A percentile compares a stretch with the other conserved stretches of the same genome.
These are phyloP conservation scores for Elmis aenea DNA, from an alignment of 2,888 invertebrate species.

Conservation along the genomic window DNA sequence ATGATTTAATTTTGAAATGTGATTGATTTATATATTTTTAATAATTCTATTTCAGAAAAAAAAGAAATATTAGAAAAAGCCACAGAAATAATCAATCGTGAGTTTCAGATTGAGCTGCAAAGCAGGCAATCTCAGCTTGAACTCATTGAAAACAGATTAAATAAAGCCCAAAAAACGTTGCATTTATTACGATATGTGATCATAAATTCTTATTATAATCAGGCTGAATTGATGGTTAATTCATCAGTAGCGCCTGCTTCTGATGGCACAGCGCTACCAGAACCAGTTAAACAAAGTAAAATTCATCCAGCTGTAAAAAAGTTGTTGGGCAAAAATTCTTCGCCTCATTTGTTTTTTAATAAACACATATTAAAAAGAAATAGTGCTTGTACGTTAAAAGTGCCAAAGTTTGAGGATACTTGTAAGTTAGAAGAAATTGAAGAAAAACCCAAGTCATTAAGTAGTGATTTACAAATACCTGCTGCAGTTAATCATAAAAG, in stretches of 20 bases:
- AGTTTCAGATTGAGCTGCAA: constrained; percentile 67
- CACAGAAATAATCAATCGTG: constrained; percentile 60
- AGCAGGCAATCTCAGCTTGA: constrained; percentile 66
- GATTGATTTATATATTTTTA: constrained; percentile 4
- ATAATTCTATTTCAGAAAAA: constrained; percentile 37
- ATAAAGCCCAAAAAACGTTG: constrained; percentile 53
- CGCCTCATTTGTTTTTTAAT: neutral
- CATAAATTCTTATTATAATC: constrained; percentile 57
- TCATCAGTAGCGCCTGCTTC: constrained; percentile 34
- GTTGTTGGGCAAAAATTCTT: constrained; percentile 57
- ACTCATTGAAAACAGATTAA: constrained; percentile 62
- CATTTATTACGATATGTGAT: constrained; percentile 56
- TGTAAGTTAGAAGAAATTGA: neutral
- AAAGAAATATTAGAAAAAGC: constrained; percentile 59
- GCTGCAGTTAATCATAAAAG: neutral
- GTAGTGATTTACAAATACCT: too few relatives aligned
- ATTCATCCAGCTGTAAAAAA: constrained; percentile 76
- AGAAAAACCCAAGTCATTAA: neutral
- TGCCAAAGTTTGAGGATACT: neutral
- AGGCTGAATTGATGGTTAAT: constrained; percentile 49
- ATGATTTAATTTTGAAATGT: constrained; percentile 5
- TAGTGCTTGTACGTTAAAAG: neutral
- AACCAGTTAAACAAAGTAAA: constrained; percentile 41
- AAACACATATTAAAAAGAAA: neutral
- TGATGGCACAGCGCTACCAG: constrained; percentile 14